Percentiles rank a stretch among this genome's conserved stretches.
These are phyloP conservation scores for Agrotis ipsilon DNA, from an alignment of 2,888 invertebrate genomes.

Conservation along the genomic window DNA sequence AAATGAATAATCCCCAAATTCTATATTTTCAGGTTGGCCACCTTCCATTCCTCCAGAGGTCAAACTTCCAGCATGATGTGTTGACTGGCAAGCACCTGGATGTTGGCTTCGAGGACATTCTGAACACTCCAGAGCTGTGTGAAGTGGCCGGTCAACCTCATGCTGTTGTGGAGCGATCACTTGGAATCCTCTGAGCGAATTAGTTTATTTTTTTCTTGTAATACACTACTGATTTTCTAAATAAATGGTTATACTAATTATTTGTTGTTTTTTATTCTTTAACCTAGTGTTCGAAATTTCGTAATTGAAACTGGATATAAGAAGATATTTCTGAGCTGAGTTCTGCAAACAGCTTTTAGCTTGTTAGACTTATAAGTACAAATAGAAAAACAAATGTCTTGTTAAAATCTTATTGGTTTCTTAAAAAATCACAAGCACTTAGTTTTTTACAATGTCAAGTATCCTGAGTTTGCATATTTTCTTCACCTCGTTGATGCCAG, in stretches of 20 bases:
- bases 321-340: too few relatives aligned
- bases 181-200: constrained; percentile 90
- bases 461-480: constrained; percentile 93
- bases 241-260: constrained; percentile 39
- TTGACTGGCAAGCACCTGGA: constrained; percentile 94
- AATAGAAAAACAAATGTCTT: too few relatives aligned
- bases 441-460: constrained; percentile 84
- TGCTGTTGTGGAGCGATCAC: constrained; percentile 94
- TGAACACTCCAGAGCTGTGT: constrained; percentile 93
- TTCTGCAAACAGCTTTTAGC: neutral
- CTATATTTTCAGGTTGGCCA: constrained; percentile 84
- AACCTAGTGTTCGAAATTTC: too few relatives aligned
- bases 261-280: neutral
- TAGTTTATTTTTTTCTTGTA: constrained; percentile 62
- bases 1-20: constrained; percentile 2
- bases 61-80: constrained; percentile 93
- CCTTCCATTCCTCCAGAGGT: constrained; percentile 93
- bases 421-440: constrained; percentile 13
- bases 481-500: constrained; percentile 92
- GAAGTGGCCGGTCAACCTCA: constrained; percentile 96
- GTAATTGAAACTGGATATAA: neutral
- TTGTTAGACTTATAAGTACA: neutral
- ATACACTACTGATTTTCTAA: constrained; percentile 48
- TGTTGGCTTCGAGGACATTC: constrained; percentile 95
- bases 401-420: neutral